A percentile compares a stretch with the other conserved stretches of the same genome.
These are phyloP conservation scores for Chaenogobius annularis DNA, from an alignment of 2,113 vertebrate species.

Conservation along the genomic window DNA sequence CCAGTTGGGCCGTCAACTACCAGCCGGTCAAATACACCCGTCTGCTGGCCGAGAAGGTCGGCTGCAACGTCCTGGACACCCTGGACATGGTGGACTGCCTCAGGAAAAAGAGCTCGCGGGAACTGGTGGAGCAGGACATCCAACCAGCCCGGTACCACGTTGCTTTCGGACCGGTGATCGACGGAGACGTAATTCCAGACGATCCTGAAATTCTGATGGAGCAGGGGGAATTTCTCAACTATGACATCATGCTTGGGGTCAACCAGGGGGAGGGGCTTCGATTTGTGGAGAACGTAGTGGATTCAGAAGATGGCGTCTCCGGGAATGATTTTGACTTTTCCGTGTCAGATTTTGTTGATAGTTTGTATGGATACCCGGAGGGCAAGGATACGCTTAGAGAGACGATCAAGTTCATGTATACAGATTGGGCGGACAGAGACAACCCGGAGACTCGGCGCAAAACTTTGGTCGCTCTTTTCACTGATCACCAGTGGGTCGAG, in stretches of 20 bases:
- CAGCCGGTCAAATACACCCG: conserved; percentile 98
- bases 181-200: conserved; percentile 96
- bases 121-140: conserved; percentile 98
- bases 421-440: conserved; percentile 97
- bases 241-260: conserved; percentile 98
- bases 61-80: conserved; percentile 96
- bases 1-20: conserved; percentile 99
- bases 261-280: conserved; percentile 98
- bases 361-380: conserved; percentile 96
- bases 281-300: conserved; percentile 97
- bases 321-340: conserved; percentile 98
- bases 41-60: conserved; percentile 94
- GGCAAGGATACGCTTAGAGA: conserved; percentile 96
- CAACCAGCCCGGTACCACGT: conserved; percentile 97
- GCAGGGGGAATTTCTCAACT: conserved; percentile 99
- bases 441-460: conserved; percentile 96
- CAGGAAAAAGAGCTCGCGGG: conserved; percentile 93
- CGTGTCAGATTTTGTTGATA: conserved; percentile 98
- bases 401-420: conserved; percentile 99
- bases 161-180: conserved; percentile 97
- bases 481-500: conserved; percentile 99
- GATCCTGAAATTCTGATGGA: conserved; percentile 99
- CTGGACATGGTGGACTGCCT: conserved; percentile 99
- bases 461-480: conserved; percentile 96
- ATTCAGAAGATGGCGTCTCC: conserved; percentile 95